phyloP scores from a whole-genome alignment of 2,797 vertebrate genomes.

The Sebastes trivittatus region DNA sequence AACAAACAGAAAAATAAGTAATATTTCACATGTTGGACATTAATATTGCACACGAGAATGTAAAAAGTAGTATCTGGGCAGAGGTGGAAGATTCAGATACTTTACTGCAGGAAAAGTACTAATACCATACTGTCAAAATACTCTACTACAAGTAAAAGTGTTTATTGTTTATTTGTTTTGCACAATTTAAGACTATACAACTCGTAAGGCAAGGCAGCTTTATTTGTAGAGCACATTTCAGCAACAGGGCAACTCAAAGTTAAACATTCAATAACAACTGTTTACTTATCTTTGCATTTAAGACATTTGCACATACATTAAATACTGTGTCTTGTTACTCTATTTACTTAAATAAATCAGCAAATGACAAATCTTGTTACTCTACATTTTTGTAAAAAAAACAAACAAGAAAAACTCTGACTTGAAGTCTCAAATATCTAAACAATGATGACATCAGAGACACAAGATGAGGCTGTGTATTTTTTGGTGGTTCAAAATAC shows the following conservation, averaged over 20 bases:
- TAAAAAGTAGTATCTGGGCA: too few species aligned
- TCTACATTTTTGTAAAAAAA: neutral
- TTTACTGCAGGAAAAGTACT: neutral
- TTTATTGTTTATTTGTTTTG: too few species aligned
- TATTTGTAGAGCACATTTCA: too few species aligned
- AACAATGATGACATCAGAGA: neutral
- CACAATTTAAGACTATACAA: too few species aligned
- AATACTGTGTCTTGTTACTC: neutral
- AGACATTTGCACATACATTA: neutral
- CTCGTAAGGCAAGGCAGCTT: too few species aligned
- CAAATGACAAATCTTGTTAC: neutral
- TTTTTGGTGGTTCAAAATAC: neutral
- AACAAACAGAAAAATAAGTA: too few species aligned
- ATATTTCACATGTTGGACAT: too few species aligned
- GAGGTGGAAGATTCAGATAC: neutral
- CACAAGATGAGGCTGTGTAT: neutral
- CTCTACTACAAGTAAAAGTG: too few species aligned
- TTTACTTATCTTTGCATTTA: neutral
- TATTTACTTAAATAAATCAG: neutral
- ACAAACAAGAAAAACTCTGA: neutral
- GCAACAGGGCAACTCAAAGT: too few species aligned
- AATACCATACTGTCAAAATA: neutral
- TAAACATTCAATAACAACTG: too few species aligned
- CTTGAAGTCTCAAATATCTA: neutral
- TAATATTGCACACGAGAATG: too few species aligned